These are phyloP conservation scores for Danionella dracula DNA, from an alignment of 2,797 vertebrate genomes.

Conservation along the genomic window DNA sequence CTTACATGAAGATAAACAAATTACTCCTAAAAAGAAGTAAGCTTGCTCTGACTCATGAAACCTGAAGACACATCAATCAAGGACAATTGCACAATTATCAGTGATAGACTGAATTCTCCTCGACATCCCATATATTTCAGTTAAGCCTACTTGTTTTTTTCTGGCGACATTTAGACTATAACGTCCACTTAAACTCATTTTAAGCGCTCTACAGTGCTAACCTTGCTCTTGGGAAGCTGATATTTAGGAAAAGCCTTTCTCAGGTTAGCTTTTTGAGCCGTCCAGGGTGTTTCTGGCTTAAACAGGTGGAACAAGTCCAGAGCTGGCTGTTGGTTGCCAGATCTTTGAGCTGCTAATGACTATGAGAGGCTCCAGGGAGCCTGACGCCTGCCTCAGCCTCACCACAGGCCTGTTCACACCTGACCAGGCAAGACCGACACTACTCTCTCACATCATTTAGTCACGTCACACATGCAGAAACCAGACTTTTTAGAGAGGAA, in stretches of 20 bases:
- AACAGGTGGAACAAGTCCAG: conserved; percentile 45
- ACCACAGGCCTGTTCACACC: conserved; percentile 10
- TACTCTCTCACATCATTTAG: neutral
- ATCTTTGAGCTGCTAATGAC: conserved; percentile 43
- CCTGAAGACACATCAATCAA: conserved; percentile 6
- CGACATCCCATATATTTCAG: neutral
- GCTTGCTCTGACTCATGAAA: conserved; percentile 1
- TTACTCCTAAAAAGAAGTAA: neutral
- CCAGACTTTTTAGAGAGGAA: no score
- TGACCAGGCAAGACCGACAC: neutral
- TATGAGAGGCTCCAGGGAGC: conserved; percentile 15
- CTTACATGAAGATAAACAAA: conserved; percentile 24
- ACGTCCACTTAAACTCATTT: neutral
- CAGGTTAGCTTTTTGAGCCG: conserved; percentile 5
- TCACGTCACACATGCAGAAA: neutral
- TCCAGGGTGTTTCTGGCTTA: conserved; percentile 17
- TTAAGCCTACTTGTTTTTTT: neutral
- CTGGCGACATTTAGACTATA: neutral
- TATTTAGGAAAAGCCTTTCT: neutral
- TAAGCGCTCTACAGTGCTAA: no score
- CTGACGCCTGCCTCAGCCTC: neutral
- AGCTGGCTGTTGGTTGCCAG: neutral
- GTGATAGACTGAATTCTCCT: neutral
- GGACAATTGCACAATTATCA: neutral
- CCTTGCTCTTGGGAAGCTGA: conserved; percentile 2